Percentiles rank a stretch among this genome's conserved stretches.
These are phyloP conservation scores for Hypena proboscidalis DNA, from an alignment of 2,888 invertebrate species.

Conservation along the genomic window DNA sequence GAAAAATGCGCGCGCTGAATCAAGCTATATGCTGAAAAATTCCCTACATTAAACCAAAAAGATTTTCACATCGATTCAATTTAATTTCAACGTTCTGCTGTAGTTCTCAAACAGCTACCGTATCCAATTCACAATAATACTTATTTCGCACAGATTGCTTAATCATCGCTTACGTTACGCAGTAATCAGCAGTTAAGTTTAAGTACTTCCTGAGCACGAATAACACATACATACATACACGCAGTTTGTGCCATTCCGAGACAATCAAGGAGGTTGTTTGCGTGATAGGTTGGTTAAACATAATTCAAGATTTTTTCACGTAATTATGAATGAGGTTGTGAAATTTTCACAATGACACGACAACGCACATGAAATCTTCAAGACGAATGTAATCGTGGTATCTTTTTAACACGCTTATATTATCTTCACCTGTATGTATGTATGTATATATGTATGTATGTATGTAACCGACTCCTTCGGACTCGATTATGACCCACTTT, in stretches of 20 bases:
- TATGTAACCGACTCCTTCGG: no score
- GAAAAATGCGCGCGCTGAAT: no score
- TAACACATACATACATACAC: conserved; percentile 7
- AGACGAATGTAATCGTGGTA: no score
- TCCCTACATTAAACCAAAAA: no score
- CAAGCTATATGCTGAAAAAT: no score
- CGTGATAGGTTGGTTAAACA: conserved; percentile 17
- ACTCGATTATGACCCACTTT: no score
- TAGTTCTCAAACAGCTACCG: neutral
- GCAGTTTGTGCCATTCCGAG: conserved; percentile 5
- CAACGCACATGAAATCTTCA: no score
- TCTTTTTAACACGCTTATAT: no score
- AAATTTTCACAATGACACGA: neutral
- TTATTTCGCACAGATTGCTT: conserved; percentile 12
- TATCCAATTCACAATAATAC: conserved; percentile 11
- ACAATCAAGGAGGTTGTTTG: conserved; percentile 9
- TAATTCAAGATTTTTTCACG: conserved; percentile 39
- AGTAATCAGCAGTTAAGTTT: conserved; percentile 8
- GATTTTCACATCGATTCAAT: no score
- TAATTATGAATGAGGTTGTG: conserved; percentile 1
- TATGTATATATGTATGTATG: no score
- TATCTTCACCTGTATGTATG: no score
- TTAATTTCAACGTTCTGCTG: no score
- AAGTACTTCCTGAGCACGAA: conserved; percentile 9
- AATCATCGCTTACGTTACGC: conserved; percentile 8